Evolutionary conservation across 2,888 invertebrate species (phyloP).

Genomic region (Salticus scenicus): DNA sequence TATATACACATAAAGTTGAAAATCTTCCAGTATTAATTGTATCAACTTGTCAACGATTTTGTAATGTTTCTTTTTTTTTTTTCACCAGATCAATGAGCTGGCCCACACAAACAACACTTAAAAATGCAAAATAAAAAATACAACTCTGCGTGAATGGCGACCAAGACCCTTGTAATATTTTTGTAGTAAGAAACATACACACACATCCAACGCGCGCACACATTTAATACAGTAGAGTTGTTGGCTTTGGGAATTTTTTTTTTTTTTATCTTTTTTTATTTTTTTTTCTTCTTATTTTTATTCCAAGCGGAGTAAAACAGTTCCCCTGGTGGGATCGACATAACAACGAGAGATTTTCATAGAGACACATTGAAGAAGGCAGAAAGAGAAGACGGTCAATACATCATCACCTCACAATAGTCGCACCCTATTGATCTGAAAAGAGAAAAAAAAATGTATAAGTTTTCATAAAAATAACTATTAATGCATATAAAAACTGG

Average conservation of each 20-base stretch:
- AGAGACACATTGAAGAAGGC: conserved; percentile 63
- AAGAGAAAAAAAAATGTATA: conserved; percentile 23
- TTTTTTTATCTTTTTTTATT: conserved; percentile 26
- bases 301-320: conserved; percentile 43
- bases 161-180: conserved; percentile 16
- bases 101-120: conserved; percentile 51
- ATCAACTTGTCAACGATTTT: background rate
- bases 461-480: no score
- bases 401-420: conserved; percentile 45
- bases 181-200: conserved; percentile 27
- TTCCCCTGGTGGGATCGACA: conserved; percentile 56
- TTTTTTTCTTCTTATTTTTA: conserved; percentile 20
- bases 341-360: conserved; percentile 49
- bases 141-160: conserved; percentile 23
- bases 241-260: conserved; percentile 42
- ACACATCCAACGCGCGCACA: conserved; percentile 40
- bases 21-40: no score
- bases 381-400: conserved; percentile 61
- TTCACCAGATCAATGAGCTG: conserved; percentile 45
- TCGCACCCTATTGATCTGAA: conserved; percentile 65
- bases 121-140: conserved; percentile 23
- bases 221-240: conserved; percentile 44
- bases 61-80: background rate
- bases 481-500: no score
- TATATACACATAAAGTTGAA: conserved; percentile 7